Evolutionary conservation across 2,797 vertebrate species (phyloP), one percentile per base, ranked within the genome.

Genomic region (Nothura maculosa): DNA sequence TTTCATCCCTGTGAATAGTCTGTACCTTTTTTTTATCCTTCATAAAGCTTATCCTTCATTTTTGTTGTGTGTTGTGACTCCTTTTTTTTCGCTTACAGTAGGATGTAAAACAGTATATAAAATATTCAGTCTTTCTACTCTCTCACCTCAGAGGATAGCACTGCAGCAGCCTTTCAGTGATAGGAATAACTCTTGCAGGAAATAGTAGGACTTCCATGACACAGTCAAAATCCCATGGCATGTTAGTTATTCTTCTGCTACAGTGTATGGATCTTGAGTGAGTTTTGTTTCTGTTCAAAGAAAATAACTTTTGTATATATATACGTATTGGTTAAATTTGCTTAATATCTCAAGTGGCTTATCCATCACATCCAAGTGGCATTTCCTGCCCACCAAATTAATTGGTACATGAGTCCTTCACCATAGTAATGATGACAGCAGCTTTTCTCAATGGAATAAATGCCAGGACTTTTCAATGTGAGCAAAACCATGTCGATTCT

Each of bases 231-330:
- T 36, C 6, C 21, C 55, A 18, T 10, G 36, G n/a, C n/a, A 21
- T 40, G 10, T 36, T 57, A 61, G 21, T 52, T 76, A 61, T 50
- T 13, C n/a, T 76, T 6, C 22, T 21, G 20, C 18, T 75, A 27
- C 20, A 28, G 28, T 70, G 6, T 16, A 17, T 18, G 12, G 4
- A 3, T 52, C 10, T 60, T 67, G 38, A 27, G 18, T 45, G 13
- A 47, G 25, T 38, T 24, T 73, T 0, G 1, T 34, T 9, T 81
- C 30, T 40, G 16, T n/a, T 27, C 3, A 48, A 24, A 12, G 21
- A 67, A 32, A 21, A 25, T 25, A 22, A 47, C n/a, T 47, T n/a
- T 25, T 24, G 18, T 7, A 42, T 28, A 8, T 5, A 7, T 34
- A 10, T 34, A 50, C 43, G 50, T 77, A 50, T 69, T 7, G 6